Base-by-base conservation (phyloP, 2,888 invertebrate genomes). In the Ceraclea dissimilis region DNA sequence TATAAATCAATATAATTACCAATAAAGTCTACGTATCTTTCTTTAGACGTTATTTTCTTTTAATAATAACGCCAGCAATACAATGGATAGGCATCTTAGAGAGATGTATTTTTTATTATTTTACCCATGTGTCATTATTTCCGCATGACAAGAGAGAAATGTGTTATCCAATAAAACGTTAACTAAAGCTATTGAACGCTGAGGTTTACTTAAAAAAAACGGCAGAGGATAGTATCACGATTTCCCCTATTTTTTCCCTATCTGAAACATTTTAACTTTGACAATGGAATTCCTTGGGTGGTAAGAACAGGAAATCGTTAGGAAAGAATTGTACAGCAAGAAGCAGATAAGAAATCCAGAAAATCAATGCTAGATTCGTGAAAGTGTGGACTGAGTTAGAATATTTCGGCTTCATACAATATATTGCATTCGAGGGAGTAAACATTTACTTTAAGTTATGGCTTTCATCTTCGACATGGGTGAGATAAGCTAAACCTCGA, bases 261-360 rank as follows among this genome's bases (percentile, higher is more conserved):
- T 49, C 52, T 43, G 49, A 44, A 26, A 44, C 52, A 51, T 57
- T 57, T 53, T 50, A 57, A 57, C 57, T 57, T 57, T 51, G 44
- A 57, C 57, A 57, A 57, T 51, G 46, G 57, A 52, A 51, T 19
- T 47, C 46, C 52, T 26, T 52, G 47, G 31, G 47, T 26, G 31
- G 46, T 16, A 51, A 51, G 20, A 19, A 46, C 47, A 17, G 33
- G 33, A 47, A 49, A 49, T 49, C 49, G 21, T 11, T 17, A 19
- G 20, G 47, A 47, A 46, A 52, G 4, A 26, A 26, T 6, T 26
- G 26, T 44, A 52, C 21, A 13, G 18, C 17, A 44, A 52, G 17
- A 43, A 22, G 21, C 19, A 18, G 26, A 44, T 44, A 18, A 18
- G 10, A 26, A 26, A 26, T 26, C 26, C 4, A 26, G 26, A 26